Evolutionary conservation across 2,888 invertebrate species (phyloP), one percentile per base, ranked within the genome.

Genomic region (Brachyopa scutellaris): DNA sequence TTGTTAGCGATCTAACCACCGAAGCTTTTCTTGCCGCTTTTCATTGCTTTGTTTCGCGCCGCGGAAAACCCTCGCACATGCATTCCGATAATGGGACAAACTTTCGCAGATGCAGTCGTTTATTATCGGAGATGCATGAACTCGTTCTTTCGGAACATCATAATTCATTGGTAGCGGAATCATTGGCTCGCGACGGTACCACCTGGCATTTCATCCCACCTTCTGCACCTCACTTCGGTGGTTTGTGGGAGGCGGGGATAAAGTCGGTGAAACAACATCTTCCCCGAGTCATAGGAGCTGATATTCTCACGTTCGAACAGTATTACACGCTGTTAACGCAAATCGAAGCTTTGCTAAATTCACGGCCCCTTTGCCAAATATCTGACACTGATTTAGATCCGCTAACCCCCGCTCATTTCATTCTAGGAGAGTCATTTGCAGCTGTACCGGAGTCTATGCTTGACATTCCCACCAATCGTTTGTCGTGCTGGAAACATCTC

Each of bases 1-100:
- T 83, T 3, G 77, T 83, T 0, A 84, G 64, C 23, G 69, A 73
- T 57, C 47, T 29, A n/a, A n/a, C n/a, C n/a, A n/a, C n/a, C n/a
- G n/a, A n/a, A n/a, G n/a, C n/a, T n/a, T n/a, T n/a, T n/a, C 33
- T 69, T 9, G 57, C 57, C 13, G 57, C 67, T 11, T 21, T 83
- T 11, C 77, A 62, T 9, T 38, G 78, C 17, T 73, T 77, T 11
- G 40, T 23, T 2, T 67, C 83, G 1, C 74, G 77, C n/a, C 55
- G 69, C 29, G 67, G 80, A 1, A 78, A 78, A 19, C 70, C 66
- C 0, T 61, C 67, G 8, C 57, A 78, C n/a, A 40, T 66, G 11
- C 66, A 82, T 31, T 38, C 45, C 0, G 69, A 78, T 29, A 64
- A 74, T 11, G 77, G 61, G 7, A 77, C 72, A 7, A 83, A 67